Percentiles rank a stretch among this genome's conserved stretches.
These are phyloP conservation scores for Progne subis DNA, from an alignment of 2,113 vertebrate genomes.

Conservation along the genomic window DNA sequence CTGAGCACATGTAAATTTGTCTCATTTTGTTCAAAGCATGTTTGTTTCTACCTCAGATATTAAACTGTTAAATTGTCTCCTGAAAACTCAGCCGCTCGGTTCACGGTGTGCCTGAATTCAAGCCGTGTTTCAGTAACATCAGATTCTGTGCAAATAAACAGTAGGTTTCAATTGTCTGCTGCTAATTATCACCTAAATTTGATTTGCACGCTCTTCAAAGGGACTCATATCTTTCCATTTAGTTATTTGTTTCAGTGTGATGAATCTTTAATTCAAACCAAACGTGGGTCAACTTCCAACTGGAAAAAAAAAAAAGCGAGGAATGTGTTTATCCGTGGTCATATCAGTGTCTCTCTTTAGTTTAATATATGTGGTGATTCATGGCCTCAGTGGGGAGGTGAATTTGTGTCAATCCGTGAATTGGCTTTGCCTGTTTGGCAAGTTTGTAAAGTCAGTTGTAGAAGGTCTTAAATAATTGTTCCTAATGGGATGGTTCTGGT, in stretches of 20 bases:
- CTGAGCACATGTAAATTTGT: neutral
- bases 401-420: constrained; percentile 10
- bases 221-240: constrained; percentile 64
- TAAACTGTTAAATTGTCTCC: constrained; percentile 33
- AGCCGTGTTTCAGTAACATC: neutral
- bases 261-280: constrained; percentile 77
- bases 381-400: neutral
- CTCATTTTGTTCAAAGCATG: neutral
- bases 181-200: constrained; percentile 47
- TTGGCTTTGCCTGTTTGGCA: constrained; percentile 16
- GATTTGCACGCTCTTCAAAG: constrained; percentile 76
- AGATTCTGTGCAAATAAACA: constrained; percentile 35
- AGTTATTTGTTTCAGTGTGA: constrained; percentile 66
- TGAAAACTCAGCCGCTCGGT: neutral
- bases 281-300: constrained; percentile 48
- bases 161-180: constrained; percentile 37
- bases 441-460: neutral
- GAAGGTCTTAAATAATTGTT: neutral
- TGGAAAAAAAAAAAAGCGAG: constrained; percentile 17
- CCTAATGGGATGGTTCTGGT: neutral
- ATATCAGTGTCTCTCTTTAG: constrained; percentile 9
- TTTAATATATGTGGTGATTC: constrained; percentile 17
- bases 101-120: neutral
- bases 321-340: constrained; percentile 56
- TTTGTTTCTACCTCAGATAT: constrained; percentile 23